A percentile compares a stretch with the other conserved stretches of the same genome.
Conservation (phyloP, 2,797 vertebrate species). For the Spondyliosoma cantharus region DNA sequence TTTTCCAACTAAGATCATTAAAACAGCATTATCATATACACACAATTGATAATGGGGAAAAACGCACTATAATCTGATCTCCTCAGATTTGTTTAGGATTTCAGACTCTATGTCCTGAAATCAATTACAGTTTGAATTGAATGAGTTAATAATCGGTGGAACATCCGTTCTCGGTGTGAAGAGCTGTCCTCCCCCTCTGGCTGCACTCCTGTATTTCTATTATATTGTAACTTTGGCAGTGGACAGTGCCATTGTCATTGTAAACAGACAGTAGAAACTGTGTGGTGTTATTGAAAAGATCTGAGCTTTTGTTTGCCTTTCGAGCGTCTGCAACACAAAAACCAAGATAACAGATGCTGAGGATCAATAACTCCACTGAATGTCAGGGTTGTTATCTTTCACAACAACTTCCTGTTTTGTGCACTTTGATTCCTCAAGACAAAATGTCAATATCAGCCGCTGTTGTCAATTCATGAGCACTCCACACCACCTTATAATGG, state of each 20-base stretch:
- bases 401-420: constrained; percentile 60
- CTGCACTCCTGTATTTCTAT: background rate
- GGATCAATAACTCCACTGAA: constrained; percentile 52
- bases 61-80: background rate
- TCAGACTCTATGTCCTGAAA: constrained; percentile 5
- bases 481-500: background rate
- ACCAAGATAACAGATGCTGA: constrained; percentile 38
- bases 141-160: constrained; percentile 14
- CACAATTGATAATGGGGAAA: background rate
- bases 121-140: constrained; percentile 7
- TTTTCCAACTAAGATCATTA: background rate
- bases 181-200: background rate
- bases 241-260: background rate
- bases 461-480: constrained; percentile 1
- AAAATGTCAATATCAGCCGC: constrained; percentile 51
- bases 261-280: constrained; percentile 16
- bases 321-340: constrained; percentile 24
- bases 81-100: constrained; percentile 12
- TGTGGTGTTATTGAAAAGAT: constrained; percentile 1
- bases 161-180: background rate
- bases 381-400: constrained; percentile 51
- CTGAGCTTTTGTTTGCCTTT: constrained; percentile 40
- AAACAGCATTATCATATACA: constrained; percentile 10
- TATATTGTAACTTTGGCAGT: background rate
- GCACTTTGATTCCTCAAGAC: constrained; percentile 56